A percentile compares a stretch with the other conserved stretches of the same genome.
Evolutionary conservation across 37 sponge, comb jelly and placozoan species (phyloP).

Genomic region (Oopsacas minuta): DNA sequence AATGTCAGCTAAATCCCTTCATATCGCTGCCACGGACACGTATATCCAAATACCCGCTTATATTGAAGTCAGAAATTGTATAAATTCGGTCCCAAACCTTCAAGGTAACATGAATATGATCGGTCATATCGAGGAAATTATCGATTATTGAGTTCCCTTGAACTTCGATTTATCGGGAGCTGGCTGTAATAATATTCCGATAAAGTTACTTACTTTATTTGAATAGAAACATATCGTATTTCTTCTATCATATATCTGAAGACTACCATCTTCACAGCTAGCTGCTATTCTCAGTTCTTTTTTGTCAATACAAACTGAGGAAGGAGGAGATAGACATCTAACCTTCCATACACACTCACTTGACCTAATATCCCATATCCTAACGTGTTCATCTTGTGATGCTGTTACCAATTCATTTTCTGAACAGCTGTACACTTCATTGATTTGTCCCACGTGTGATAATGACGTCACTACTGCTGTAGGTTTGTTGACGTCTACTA

Average conservation of each 20-base stretch:
- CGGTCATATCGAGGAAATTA: too few relatives aligned
- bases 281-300: constrained; percentile 4
- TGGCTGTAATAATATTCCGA: too few relatives aligned
- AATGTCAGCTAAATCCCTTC: too few relatives aligned
- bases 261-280: constrained; percentile 31
- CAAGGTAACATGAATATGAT: too few relatives aligned
- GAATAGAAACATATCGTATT: not conserved
- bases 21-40: too few relatives aligned
- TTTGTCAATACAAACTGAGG: constrained; percentile 16
- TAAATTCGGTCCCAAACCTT: too few relatives aligned
- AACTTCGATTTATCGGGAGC: too few relatives aligned
- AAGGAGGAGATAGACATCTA: not conserved
- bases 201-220: constrained; percentile 1
- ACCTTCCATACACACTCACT: not conserved
- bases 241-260: constrained; percentile 29
- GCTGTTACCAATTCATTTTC: constrained; percentile 35
- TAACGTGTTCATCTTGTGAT: constrained; percentile 39
- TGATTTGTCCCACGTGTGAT: constrained; percentile 46
- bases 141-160: too few relatives aligned
- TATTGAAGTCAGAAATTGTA: too few relatives aligned
- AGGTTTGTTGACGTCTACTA: constrained; percentile 30
- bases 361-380: constrained; percentile 49
- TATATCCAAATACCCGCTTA: too few relatives aligned
- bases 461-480: constrained; percentile 16
- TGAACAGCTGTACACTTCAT: constrained; percentile 23